phyloP scores from a whole-genome alignment of 2,113 vertebrate genomes.

The Otus sunia region DNA sequence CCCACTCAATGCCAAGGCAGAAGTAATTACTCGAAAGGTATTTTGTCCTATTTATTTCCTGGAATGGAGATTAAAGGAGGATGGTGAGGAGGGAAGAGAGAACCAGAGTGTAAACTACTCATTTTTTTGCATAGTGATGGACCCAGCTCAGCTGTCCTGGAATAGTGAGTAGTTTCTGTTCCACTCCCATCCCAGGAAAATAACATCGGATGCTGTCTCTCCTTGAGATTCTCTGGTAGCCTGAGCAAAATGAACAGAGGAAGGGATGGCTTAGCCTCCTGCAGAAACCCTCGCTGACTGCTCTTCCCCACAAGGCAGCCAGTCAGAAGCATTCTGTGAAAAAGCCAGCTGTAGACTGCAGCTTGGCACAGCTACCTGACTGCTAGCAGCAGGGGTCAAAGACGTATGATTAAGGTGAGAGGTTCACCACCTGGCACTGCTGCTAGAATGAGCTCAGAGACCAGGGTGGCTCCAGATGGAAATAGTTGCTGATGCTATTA shows the following conservation, averaged over 20 bases:
- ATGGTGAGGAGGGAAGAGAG: not conserved
- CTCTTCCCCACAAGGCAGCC: not conserved
- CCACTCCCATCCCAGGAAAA: slow-evolving; percentile 1
- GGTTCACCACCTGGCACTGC: not conserved
- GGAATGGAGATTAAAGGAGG: not conserved
- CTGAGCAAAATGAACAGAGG: not conserved
- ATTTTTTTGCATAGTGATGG: not conserved
- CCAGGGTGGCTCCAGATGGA: slow-evolving; percentile 2
- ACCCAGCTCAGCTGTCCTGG: slow-evolving; percentile 3
- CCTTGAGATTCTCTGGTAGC: not conserved
- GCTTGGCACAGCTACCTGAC: not conserved
- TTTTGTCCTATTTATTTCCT: slow-evolving; percentile 14
- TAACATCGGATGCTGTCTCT: not conserved
- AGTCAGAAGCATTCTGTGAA: not conserved
- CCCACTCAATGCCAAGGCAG: not conserved
- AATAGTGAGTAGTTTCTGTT: not conserved
- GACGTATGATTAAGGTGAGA: not conserved
- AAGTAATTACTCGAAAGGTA: not conserved
- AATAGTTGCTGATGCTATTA: not conserved
- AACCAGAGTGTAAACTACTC: not conserved
- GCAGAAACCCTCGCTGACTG: not conserved
- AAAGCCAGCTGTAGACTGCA: not conserved
- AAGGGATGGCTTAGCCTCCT: not conserved
- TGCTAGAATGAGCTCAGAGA: slow-evolving; percentile 19
- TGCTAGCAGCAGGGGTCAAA: slow-evolving; percentile 18